Evolutionary conservation across 1,140 invertebrate genomes (phyloP).

Genomic region (Manduca sexta): DNA sequence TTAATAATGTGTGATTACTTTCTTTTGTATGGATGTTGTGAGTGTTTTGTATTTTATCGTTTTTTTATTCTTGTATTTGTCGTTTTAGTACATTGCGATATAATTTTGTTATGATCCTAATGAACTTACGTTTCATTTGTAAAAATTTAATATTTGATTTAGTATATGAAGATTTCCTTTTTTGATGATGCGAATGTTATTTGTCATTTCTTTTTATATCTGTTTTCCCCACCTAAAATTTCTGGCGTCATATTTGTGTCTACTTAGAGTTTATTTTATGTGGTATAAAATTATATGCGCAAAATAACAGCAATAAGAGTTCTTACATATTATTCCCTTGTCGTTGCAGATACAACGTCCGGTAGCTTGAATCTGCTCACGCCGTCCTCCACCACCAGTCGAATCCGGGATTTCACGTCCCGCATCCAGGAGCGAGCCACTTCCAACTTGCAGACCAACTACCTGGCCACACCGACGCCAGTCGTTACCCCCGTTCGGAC

Average conservation of each 20-base stretch:
- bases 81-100: not conserved
- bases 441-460: conserved; percentile 44
- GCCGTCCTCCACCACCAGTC: conserved; percentile 75
- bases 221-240: too few species aligned
- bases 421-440: conserved; percentile 71
- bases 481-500: conserved; percentile 40
- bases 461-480: conserved; percentile 28
- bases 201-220: too few species aligned
- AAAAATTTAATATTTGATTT: too few species aligned
- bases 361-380: conserved; percentile 75
- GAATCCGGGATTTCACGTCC: conserved; percentile 74
- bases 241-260: too few species aligned
- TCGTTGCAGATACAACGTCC: conserved; percentile 69
- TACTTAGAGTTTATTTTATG: too few species aligned
- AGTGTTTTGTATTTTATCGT: conserved; percentile 6
- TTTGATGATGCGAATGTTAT: too few species aligned
- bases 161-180: too few species aligned
- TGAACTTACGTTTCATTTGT: too few species aligned
- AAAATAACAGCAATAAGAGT: too few species aligned
- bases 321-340: not conserved
- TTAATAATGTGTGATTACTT: conserved; percentile 49
- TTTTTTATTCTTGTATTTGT: not conserved
- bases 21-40: conserved; percentile 19
- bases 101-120: too few species aligned
- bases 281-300: too few species aligned